Percentiles rank a stretch among this genome's conserved stretches.
These are phyloP conservation scores for Ramphastos sulfuratus DNA, from an alignment of 2,113 vertebrate genomes.

Conservation along the genomic window DNA sequence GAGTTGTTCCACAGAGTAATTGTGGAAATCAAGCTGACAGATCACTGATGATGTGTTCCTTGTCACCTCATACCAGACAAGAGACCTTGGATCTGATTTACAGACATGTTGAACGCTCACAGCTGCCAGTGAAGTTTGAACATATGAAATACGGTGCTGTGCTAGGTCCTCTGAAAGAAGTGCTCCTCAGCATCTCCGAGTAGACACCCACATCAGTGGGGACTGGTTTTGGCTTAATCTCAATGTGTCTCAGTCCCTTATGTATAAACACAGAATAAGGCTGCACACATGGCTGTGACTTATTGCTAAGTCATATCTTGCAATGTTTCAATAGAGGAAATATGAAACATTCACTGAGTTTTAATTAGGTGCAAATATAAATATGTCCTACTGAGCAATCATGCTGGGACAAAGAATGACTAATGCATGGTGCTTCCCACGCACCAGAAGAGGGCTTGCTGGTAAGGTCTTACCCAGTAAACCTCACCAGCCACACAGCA, in stretches of 20 bases:
- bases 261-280: background rate
- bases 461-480: background rate
- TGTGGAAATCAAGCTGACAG: background rate
- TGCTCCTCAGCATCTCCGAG: background rate
- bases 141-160: background rate
- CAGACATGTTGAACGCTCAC: background rate
- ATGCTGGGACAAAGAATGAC: background rate
- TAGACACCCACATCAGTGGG: background rate
- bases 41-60: background rate
- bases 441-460: rapidly evolving
- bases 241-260: background rate
- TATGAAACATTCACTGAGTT: background rate
- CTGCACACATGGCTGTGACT: background rate
- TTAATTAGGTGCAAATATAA: background rate
- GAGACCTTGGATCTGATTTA: background rate
- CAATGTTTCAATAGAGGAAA: background rate
- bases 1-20: background rate
- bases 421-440: background rate
- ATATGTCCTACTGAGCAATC: background rate
- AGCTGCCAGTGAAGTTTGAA: background rate
- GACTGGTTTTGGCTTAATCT: background rate
- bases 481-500: background rate
- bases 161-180: background rate
- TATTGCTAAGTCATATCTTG: background rate
- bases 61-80: rapidly evolving